Conservation (phyloP, 92 coral and sea anemone genomes). For the Pocillopora grandis region DNA sequence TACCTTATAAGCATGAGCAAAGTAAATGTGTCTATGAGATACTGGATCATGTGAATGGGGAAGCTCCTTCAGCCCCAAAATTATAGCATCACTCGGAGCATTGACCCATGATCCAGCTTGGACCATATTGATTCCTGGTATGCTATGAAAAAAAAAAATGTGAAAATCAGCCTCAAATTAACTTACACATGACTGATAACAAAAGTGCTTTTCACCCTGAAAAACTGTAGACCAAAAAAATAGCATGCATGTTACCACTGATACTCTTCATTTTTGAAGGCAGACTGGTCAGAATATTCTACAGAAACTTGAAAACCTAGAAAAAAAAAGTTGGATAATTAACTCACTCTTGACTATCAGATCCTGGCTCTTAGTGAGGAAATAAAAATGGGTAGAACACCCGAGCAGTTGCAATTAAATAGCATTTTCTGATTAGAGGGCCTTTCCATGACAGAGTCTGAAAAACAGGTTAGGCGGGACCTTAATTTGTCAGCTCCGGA, state of each 20-base stretch:
- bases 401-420: too few relatives aligned
- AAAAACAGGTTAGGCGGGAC: too few relatives aligned
- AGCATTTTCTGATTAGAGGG: too few relatives aligned
- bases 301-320: slow-evolving; percentile 80
- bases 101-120: slow-evolving; percentile 64
- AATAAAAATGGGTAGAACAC: too few relatives aligned
- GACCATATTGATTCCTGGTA: slow-evolving; percentile 68
- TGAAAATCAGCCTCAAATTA: neutral
- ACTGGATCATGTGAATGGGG: slow-evolving; percentile 55
- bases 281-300: slow-evolving; percentile 72
- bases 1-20: slow-evolving; percentile 95
- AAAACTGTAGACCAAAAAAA: neutral
- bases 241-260: slow-evolving; percentile 46
- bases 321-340: neutral
- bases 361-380: too few relatives aligned
- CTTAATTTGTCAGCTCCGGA: too few relatives aligned
- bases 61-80: slow-evolving; percentile 82
- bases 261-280: slow-evolving; percentile 68
- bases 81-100: slow-evolving; percentile 82
- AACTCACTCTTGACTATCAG: too few relatives aligned
- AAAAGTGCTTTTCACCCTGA: neutral
- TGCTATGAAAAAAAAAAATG: slow-evolving; percentile 24
- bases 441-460: too few relatives aligned
- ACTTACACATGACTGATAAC: neutral
- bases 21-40: slow-evolving; percentile 71